Percentiles rank a stretch among this genome's conserved stretches.
Conservation (phyloP, 1,140 invertebrate genomes). For the Lasioglossum baleicum region DNA sequence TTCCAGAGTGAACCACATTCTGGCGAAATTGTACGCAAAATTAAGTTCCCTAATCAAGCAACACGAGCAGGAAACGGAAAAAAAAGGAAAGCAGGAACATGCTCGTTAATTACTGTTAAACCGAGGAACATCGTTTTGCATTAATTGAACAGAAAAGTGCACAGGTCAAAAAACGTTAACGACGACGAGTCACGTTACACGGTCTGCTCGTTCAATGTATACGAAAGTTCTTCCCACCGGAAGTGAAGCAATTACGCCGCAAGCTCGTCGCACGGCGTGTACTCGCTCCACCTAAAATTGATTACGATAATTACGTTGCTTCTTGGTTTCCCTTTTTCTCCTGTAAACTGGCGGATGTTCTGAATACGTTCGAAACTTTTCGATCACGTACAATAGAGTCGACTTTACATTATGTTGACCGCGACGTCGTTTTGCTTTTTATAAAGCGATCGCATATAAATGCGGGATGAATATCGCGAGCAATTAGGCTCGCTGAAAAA, state of each 20-base stretch:
- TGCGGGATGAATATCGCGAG: too few species aligned
- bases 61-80: background rate
- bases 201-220: slow-evolving; percentile 36
- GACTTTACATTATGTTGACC: too few species aligned
- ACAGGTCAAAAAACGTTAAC: background rate
- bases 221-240: background rate
- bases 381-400: too few species aligned
- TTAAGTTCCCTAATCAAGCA: too few species aligned
- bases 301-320: background rate
- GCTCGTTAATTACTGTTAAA: background rate
- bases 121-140: background rate
- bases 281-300: background rate
- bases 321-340: background rate
- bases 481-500: too few species aligned
- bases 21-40: too few species aligned
- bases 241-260: background rate
- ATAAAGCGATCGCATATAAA: too few species aligned
- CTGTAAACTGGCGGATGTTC: too few species aligned
- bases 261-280: background rate
- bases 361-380: too few species aligned
- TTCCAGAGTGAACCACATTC: too few species aligned
- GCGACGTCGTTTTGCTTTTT: too few species aligned
- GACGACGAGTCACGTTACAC: background rate
- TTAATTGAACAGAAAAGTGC: background rate
- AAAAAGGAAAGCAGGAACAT: background rate